These are phyloP conservation scores for Drosophila kurseongensis DNA, from an alignment of 1,140 invertebrate species.

Conservation along the genomic window DNA sequence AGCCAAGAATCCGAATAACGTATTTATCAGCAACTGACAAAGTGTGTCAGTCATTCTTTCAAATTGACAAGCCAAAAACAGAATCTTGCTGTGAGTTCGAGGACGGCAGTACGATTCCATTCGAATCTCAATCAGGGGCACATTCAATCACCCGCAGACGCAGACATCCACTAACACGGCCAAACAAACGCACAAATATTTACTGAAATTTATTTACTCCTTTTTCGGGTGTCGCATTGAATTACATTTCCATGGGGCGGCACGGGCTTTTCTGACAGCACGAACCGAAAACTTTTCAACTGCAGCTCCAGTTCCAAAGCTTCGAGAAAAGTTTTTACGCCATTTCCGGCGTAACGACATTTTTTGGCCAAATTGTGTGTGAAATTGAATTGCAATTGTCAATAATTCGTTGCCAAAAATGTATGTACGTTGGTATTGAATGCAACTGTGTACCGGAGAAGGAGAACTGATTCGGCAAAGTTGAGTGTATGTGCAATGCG, in stretches of 20 bases:
- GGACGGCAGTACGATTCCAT: conserved; percentile 18
- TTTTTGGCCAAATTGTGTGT: conserved; percentile 80
- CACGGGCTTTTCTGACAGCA: conserved; percentile 37
- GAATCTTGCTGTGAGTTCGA: conserved; percentile 13
- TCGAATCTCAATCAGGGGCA: conserved; percentile 66
- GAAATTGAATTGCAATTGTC: conserved; percentile 82
- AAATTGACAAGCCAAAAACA: conserved; percentile 42
- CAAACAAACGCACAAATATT: conserved; percentile 51
- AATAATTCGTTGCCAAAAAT: conserved; percentile 79
- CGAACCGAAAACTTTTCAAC: conserved; percentile 52
- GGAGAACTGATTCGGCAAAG: conserved; percentile 63
- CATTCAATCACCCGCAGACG: conserved; percentile 57
- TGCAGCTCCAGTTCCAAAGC: conserved; percentile 50
- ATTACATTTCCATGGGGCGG: conserved; percentile 65
- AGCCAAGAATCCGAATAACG: conserved; percentile 7
- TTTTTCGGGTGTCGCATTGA: conserved; percentile 54
- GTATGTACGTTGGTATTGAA: conserved; percentile 25
- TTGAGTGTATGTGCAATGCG: conserved; percentile 55
- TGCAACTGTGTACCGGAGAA: conserved; percentile 40
- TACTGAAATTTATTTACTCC: conserved; percentile 49
- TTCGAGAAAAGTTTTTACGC: conserved; percentile 66
- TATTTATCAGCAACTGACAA: conserved; percentile 37
- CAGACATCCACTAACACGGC: conserved; percentile 16
- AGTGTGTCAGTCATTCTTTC: conserved; percentile 37
- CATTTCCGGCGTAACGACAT: conserved; percentile 66